These are phyloP conservation scores for Hirtodrosophila trivittata DNA, from an alignment of 2,888 invertebrate species.

Conservation along the genomic window DNA sequence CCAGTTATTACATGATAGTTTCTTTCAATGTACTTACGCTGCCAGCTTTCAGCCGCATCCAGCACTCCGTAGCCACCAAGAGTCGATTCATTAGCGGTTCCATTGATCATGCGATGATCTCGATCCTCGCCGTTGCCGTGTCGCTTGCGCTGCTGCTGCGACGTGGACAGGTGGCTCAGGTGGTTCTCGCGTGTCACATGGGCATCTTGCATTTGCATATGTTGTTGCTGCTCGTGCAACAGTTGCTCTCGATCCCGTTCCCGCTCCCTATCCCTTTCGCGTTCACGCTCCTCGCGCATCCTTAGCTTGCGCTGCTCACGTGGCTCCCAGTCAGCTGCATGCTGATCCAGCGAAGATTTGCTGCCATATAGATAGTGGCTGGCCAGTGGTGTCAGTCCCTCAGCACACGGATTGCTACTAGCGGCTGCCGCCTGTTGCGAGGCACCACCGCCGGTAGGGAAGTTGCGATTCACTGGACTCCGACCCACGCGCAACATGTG, in stretches of 20 bases:
- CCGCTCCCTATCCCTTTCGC: conserved; percentile 48
- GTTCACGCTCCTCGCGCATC: conserved; percentile 66
- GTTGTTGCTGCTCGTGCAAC: conserved; percentile 53
- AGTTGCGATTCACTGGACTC: conserved; percentile 76
- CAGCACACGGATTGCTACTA: conserved; percentile 64
- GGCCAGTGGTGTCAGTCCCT: conserved; percentile 74
- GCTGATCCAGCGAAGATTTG: conserved; percentile 74
- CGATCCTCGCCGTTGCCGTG: conserved; percentile 84
- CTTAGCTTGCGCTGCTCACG: conserved; percentile 64
- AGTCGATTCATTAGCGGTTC: conserved; percentile 37
- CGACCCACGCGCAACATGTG: conserved; percentile 77
- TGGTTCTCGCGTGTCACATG: conserved; percentile 44
- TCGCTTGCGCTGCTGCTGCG: conserved; percentile 49
- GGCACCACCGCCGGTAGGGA: conserved; percentile 4
- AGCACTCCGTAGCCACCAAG: conserved; percentile 26
- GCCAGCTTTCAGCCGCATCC: conserved; percentile 89
- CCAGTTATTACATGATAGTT: too few relatives aligned
- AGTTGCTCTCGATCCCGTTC: conserved; percentile 44
- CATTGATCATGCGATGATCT: conserved; percentile 88
- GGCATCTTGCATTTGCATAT: conserved; percentile 52
- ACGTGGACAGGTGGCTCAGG: conserved; percentile 38
- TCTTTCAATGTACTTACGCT: conserved; percentile 84
- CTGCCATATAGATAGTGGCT: conserved; percentile 79
- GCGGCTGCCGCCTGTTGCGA: conserved; percentile 34
- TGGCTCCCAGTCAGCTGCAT: conserved; percentile 69